Conservation (phyloP, 2,113 vertebrate species). For the Nansenia antarctica region DNA sequence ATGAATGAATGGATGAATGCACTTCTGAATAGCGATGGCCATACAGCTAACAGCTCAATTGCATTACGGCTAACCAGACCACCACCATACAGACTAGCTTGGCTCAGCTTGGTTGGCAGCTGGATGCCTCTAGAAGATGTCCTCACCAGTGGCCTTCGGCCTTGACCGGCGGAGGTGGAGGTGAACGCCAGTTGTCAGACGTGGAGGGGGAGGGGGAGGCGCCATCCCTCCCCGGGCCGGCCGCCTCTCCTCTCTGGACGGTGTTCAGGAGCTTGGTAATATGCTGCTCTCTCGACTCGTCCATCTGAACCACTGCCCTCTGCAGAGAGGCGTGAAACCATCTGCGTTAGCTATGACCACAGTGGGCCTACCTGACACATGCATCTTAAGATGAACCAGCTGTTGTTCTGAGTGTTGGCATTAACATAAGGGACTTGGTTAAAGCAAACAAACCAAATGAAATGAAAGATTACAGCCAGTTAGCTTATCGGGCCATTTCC, state of each 20-base stretch:
- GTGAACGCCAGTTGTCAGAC: conserved; percentile 51
- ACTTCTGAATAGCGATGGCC: no score
- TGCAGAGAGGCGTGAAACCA: conserved; percentile 38
- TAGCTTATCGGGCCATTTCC: no score
- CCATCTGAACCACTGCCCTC: conserved; percentile 95
- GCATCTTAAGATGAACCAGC: no score
- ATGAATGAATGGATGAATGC: no score
- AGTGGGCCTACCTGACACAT: not conserved
- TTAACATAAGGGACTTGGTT: no score
- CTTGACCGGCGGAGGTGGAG: conserved; percentile 23
- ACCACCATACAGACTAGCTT: not conserved
- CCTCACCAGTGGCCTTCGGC: conserved; percentile 69
- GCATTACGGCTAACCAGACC: no score
- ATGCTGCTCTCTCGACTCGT: conserved; percentile 89
- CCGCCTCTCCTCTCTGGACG: conserved; percentile 83
- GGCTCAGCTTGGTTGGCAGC: not conserved
- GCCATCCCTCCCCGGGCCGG: conserved; percentile 59
- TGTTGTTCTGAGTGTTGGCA: no score
- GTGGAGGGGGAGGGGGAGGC: conserved; percentile 62
- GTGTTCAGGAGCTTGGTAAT: conserved; percentile 89
- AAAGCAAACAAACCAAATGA: no score
- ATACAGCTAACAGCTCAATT: no score
- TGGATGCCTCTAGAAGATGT: not conserved
- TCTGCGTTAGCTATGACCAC: not conserved
- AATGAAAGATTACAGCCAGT: no score